Conservation (phyloP, 2,888 invertebrate genomes). For the Abscondita cerata region DNA sequence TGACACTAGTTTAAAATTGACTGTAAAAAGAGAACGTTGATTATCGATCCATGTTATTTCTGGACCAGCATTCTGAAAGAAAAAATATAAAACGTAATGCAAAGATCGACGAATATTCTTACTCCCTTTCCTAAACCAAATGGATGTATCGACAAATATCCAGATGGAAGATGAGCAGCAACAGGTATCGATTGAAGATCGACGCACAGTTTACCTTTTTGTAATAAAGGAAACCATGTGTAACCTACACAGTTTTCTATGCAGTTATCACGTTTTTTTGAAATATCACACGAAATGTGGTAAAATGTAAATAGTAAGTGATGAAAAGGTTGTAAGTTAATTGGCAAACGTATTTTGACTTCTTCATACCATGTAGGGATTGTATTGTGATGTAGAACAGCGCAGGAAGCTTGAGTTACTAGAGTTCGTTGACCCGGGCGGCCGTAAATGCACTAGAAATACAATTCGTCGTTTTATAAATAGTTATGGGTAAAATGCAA, state of each 20-base stretch:
- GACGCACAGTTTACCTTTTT: conserved; percentile 83
- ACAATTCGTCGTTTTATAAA: too few species aligned
- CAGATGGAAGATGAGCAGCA: conserved; percentile 85
- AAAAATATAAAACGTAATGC: conserved; percentile 26
- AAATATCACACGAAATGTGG: conserved; percentile 92
- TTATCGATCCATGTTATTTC: conserved; percentile 95
- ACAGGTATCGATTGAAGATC: conserved; percentile 86
- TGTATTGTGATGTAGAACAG: conserved; percentile 89
- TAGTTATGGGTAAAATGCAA: too few species aligned
- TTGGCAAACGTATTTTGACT: conserved; percentile 89
- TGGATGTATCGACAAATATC: conserved; percentile 89
- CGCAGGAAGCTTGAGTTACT: conserved; percentile 74
- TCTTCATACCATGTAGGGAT: conserved; percentile 93
- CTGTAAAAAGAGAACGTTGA: conserved; percentile 86
- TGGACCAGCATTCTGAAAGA: conserved; percentile 79
- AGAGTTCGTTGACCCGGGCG: conserved; percentile 70
- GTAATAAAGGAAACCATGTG: conserved; percentile 89
- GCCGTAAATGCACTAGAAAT: conserved; percentile 74
- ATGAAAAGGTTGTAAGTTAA: conserved; percentile 83
- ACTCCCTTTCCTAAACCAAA: conserved; percentile 92
- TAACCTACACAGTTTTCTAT: conserved; percentile 90
- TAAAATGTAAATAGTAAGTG: conserved; percentile 95
- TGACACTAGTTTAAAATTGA: conserved; percentile 84
- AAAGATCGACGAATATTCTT: conserved; percentile 53
- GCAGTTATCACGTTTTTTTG: conserved; percentile 75